Evolutionary conservation across 2,888 invertebrate species (phyloP).

Genomic region (Cheilosia urbana): DNA sequence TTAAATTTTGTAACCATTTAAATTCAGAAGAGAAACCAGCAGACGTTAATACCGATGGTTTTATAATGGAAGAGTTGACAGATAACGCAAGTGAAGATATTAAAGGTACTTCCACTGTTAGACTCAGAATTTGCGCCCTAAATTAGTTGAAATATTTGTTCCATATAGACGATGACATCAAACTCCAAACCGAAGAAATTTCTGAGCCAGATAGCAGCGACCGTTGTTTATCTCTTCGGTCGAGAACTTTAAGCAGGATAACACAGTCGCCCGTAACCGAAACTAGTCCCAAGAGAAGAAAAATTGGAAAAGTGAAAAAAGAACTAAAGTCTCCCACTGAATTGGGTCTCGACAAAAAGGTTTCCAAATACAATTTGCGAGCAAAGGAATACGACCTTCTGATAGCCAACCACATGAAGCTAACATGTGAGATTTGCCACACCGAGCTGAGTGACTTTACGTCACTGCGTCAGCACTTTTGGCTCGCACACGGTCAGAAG

Average conservation of each 20-base stretch:
- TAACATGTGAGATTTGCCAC: slow-evolving; percentile 81
- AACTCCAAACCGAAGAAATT: slow-evolving; percentile 32
- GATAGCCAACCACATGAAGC: slow-evolving; percentile 81
- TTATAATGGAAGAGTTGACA: background rate
- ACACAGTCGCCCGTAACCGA: background rate
- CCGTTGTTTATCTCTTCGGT: slow-evolving; percentile 43
- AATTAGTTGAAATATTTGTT: background rate
- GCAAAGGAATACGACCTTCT: slow-evolving; percentile 80
- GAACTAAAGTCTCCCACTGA: slow-evolving; percentile 2
- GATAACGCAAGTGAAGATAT: slow-evolving; percentile 28
- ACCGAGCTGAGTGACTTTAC: slow-evolving; percentile 79
- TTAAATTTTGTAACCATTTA: background rate
- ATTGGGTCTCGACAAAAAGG: slow-evolving; percentile 71
- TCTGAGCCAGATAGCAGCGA: background rate
- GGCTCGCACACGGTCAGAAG: slow-evolving; percentile 79
- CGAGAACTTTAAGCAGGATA: slow-evolving; percentile 17
- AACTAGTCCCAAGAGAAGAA: slow-evolving; percentile 1
- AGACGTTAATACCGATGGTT: background rate
- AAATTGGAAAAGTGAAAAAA: slow-evolving; percentile 11
- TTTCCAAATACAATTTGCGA: slow-evolving; percentile 74
- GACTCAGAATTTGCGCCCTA: background rate
- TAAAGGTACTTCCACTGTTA: slow-evolving; percentile 20
- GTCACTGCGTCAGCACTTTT: slow-evolving; percentile 81
- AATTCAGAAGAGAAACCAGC: slow-evolving; percentile 39
- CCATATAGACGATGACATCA: slow-evolving; percentile 51